Evolutionary conservation across 1,140 invertebrate genomes (phyloP).

Genomic region (Pseudoatta argentina): DNA sequence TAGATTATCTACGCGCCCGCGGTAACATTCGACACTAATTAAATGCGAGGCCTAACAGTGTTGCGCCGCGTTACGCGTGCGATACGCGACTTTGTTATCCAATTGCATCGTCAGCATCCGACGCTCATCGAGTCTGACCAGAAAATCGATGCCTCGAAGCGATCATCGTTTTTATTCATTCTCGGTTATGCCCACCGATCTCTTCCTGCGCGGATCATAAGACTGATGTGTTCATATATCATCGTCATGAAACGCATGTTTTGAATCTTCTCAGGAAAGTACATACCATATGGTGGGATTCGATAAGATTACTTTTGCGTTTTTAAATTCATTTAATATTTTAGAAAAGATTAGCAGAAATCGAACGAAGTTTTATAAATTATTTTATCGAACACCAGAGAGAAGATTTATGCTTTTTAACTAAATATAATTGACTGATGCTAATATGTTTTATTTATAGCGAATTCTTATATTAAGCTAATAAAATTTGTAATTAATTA

Average conservation of each 20-base stretch:
- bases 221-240: constrained; percentile 60
- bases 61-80: constrained; percentile 23
- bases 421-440: not conserved
- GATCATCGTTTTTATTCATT: constrained; percentile 66
- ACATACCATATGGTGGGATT: constrained; percentile 22
- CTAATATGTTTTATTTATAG: not conserved
- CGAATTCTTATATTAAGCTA: not conserved
- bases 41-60: constrained; percentile 31
- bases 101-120: constrained; percentile 48
- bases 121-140: constrained; percentile 35
- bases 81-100: constrained; percentile 55
- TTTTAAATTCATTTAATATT: not conserved
- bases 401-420: not conserved
- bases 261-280: constrained; percentile 48
- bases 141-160: constrained; percentile 42
- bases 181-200: constrained; percentile 21
- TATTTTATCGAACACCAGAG: not conserved
- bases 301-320: not conserved
- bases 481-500: not conserved
- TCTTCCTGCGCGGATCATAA: constrained; percentile 53
- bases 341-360: not conserved
- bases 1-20: constrained; percentile 42
- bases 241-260: constrained; percentile 57
- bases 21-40: constrained; percentile 28
- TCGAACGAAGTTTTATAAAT: not conserved